These are phyloP conservation scores for Enteromius viviparus DNA, from an alignment of 2,797 vertebrate species.

Conservation along the genomic window DNA sequence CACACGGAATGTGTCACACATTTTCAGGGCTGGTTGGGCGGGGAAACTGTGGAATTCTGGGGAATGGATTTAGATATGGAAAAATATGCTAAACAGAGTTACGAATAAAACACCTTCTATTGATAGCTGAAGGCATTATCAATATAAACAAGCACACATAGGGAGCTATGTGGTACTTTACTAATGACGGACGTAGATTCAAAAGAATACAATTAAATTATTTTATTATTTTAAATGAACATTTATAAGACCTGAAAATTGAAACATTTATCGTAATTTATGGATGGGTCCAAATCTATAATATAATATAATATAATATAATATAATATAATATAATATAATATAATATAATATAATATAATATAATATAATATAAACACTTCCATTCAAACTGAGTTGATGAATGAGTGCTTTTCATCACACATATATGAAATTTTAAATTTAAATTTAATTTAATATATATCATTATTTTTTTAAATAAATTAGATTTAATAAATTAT, in stretches of 20 bases:
- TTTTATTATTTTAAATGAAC: no score
- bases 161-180: background rate
- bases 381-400: no score
- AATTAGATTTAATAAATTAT: no score
- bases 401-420: no score
- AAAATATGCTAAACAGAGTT: constrained; percentile 11
- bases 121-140: background rate
- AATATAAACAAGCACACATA: background rate
- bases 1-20: background rate
- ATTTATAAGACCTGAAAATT: background rate
- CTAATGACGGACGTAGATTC: background rate
- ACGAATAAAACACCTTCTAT: background rate
- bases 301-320: background rate
- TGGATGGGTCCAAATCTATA: background rate
- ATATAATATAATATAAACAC: no score
- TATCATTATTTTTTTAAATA: no score
- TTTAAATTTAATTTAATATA: no score
- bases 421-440: no score
- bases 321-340: no score
- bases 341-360: no score
- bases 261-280: background rate
- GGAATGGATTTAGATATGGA: constrained; percentile 19
- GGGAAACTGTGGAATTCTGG: constrained; percentile 14
- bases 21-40: background rate
- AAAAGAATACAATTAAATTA: background rate